Evolutionary conservation across 2,797 vertebrate species (phyloP).

Genomic region (Propithecus perrieri): DNA sequence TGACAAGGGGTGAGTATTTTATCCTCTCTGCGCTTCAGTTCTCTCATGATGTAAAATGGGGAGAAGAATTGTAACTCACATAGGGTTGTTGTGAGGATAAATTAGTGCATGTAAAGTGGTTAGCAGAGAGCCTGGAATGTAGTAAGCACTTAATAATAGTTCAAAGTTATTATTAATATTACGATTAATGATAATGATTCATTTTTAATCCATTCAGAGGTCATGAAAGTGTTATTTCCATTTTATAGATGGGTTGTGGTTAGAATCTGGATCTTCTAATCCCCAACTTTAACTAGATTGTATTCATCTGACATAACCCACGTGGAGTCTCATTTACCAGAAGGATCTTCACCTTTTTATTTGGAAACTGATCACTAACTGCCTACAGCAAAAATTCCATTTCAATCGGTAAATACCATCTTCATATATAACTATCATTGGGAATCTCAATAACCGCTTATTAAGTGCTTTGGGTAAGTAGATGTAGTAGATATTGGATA

Average conservation of each 20-base stretch:
- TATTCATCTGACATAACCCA: not conserved
- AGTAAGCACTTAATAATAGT: not conserved
- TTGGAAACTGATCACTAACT: conserved; percentile 21
- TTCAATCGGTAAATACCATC: conserved; percentile 1
- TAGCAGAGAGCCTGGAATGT: not conserved
- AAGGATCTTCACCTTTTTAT: not conserved
- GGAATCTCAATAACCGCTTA: conserved; percentile 35
- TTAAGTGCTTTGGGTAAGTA: conserved; percentile 40
- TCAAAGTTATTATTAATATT: not conserved
- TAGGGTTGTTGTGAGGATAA: not conserved
- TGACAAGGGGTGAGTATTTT: not conserved
- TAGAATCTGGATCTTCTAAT: not conserved
- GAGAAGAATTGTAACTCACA: not conserved
- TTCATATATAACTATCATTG: not conserved
- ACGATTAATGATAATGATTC: not conserved
- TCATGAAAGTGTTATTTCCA: not conserved
- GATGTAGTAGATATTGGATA: not conserved
- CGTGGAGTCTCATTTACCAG: not conserved
- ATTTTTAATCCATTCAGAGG: not conserved
- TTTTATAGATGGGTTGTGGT: conserved; percentile 4
- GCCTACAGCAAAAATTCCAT: conserved; percentile 34
- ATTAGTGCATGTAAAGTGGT: not conserved
- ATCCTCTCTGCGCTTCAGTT: not conserved
- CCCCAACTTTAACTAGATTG: not conserved
- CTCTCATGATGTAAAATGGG: not conserved